Evolutionary conservation across 2,797 vertebrate genomes (phyloP).

Genomic region (Steatocranus sp.): DNA sequence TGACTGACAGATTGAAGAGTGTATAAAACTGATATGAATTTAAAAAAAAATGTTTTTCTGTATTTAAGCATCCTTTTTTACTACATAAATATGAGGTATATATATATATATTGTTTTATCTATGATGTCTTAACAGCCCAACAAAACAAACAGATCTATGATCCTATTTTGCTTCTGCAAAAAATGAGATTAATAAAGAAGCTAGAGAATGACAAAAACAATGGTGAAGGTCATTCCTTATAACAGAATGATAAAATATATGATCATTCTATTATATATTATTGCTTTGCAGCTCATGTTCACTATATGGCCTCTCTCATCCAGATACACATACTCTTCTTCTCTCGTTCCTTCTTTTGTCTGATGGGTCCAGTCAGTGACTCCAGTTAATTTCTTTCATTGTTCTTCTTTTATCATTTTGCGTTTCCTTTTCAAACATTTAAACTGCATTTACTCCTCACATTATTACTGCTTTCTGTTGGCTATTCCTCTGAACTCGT

Average conservation of each 20-base stretch:
- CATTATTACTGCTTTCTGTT: not conserved
- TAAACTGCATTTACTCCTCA: not conserved
- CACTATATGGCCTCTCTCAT: not conserved
- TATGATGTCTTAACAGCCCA: not conserved
- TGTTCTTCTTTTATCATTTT: not conserved
- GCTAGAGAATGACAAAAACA: not conserved
- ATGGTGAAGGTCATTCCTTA: not conserved
- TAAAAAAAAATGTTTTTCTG: not conserved
- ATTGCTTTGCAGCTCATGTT: not conserved
- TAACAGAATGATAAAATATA: not conserved
- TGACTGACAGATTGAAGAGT: not conserved
- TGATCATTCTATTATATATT: conserved; percentile 1
- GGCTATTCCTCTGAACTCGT: not conserved
- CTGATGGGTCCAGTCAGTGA: not conserved
- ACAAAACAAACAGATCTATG: not conserved
- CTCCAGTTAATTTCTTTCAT: not conserved
- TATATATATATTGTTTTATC: not conserved
- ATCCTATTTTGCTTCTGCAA: not conserved
- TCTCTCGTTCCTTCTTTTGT: not conserved
- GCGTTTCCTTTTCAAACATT: not conserved
- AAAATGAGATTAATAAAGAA: not conserved
- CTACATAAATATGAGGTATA: not conserved
- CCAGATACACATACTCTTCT: not conserved
- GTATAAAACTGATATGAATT: not conserved
- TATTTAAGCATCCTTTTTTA: not conserved